Percentiles rank a stretch among this genome's conserved stretches.
Conservation (phyloP, 2,113 vertebrate species). For the Circaetus gallicus region DNA sequence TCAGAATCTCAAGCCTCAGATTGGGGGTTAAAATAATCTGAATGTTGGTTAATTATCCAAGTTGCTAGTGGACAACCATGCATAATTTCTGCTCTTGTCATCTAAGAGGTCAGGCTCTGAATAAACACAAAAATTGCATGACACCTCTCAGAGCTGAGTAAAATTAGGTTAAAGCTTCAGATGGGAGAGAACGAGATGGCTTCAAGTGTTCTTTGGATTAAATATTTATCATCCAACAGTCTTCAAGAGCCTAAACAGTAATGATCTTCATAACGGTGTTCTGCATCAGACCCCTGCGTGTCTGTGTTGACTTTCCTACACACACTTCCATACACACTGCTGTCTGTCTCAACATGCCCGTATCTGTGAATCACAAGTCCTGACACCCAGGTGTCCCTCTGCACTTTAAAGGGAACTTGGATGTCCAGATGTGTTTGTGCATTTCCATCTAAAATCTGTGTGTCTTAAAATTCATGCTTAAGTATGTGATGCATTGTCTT, state of each 20-base stretch:
- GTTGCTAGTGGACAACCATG: background rate
- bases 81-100: background rate
- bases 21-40: background rate
- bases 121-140: background rate
- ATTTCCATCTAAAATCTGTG: background rate
- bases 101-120: background rate
- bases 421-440: background rate
- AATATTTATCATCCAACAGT: background rate
- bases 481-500: background rate
- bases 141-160: background rate
- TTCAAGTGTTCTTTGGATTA: background rate
- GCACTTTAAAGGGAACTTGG: background rate
- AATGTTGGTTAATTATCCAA: background rate
- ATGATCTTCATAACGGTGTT: background rate
- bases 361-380: background rate
- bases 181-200: background rate
- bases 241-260: background rate
- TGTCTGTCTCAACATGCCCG: background rate
- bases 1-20: background rate
- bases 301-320: background rate
- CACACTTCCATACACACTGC: background rate
- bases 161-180: background rate
- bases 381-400: background rate
- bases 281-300: background rate
- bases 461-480: background rate